phyloP scores from a whole-genome alignment of 2,888 invertebrate genomes.

The Drosophila crucigera region DNA sequence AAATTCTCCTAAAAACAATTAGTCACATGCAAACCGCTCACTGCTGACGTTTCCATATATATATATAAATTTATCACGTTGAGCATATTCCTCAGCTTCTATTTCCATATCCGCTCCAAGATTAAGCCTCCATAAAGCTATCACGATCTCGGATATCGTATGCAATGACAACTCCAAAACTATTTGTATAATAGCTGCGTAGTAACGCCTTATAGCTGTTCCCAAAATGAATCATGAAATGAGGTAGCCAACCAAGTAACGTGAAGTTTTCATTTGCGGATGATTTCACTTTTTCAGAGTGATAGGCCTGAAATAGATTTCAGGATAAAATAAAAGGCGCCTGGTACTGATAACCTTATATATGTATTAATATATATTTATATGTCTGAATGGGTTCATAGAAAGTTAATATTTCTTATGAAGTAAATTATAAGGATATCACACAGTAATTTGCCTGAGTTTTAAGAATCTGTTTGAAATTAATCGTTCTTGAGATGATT shows the following conservation, averaged over 20 bases:
- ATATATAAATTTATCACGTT: slow-evolving; percentile 25
- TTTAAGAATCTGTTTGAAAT: not conserved
- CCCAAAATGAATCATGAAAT: not conserved
- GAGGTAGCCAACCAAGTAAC: not conserved
- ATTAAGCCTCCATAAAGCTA: slow-evolving; percentile 30
- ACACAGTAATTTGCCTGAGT: not conserved
- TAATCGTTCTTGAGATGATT: not conserved
- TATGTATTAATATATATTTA: not conserved
- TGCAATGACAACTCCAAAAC: slow-evolving; percentile 43
- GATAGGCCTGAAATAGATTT: not conserved
- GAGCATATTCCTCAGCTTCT: slow-evolving; percentile 26
- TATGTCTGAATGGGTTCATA: not conserved
- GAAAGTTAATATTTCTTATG: no score
- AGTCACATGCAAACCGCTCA: slow-evolving; percentile 7
- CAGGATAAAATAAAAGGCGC: not conserved
- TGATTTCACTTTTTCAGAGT: slow-evolving; percentile 6
- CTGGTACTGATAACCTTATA: no score
- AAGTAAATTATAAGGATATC: not conserved
- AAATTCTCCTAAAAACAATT: slow-evolving; percentile 20
- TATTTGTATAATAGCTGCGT: slow-evolving; percentile 11
- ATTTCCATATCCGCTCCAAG: slow-evolving; percentile 36
- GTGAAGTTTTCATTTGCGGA: not conserved
- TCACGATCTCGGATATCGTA: slow-evolving; percentile 45
- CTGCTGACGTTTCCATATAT: slow-evolving; percentile 40
- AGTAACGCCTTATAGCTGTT: slow-evolving; percentile 43